phyloP scores from a whole-genome alignment of 2,888 invertebrate genomes.

The Calephelis perditalis region DNA sequence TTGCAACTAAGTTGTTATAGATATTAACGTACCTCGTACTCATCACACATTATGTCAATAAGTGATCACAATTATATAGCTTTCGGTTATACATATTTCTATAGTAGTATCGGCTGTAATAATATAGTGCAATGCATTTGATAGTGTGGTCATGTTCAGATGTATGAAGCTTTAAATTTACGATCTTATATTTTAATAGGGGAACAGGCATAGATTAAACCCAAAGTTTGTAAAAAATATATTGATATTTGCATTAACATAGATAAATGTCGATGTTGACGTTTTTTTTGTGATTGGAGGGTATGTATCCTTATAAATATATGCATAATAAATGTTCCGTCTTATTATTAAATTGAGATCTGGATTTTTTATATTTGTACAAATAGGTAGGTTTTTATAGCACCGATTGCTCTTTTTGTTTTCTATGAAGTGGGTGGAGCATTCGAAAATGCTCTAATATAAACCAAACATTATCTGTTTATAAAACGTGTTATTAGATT shows the following conservation, averaged over 20 bases:
- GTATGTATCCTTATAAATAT: neutral
- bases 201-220: constrained; percentile 9
- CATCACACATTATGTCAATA: constrained; percentile 19
- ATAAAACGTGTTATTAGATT: too few species aligned
- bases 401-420: too few species aligned
- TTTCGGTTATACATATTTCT: constrained; percentile 14
- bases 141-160: constrained; percentile 1
- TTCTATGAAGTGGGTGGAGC: too few species aligned
- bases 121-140: constrained; percentile 11
- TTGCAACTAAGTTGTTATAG: constrained; percentile 17
- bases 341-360: constrained; percentile 7
- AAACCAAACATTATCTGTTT: too few species aligned
- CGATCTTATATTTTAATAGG: constrained; percentile 10
- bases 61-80: constrained; percentile 17
- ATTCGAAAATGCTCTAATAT: too few species aligned
- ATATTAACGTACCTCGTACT: constrained; percentile 19
- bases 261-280: constrained; percentile 4
- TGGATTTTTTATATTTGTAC: too few species aligned
- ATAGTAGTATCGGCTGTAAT: constrained; percentile 12
- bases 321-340: constrained; percentile 2
- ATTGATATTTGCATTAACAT: constrained; percentile 2
- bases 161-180: constrained; percentile 12
- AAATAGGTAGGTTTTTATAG: too few species aligned
- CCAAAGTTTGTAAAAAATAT: constrained; percentile 6
- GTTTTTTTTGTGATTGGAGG: neutral